Evolutionary conservation across 2,888 invertebrate genomes (phyloP).

Genomic region (Andrena haemorrhoa): DNA sequence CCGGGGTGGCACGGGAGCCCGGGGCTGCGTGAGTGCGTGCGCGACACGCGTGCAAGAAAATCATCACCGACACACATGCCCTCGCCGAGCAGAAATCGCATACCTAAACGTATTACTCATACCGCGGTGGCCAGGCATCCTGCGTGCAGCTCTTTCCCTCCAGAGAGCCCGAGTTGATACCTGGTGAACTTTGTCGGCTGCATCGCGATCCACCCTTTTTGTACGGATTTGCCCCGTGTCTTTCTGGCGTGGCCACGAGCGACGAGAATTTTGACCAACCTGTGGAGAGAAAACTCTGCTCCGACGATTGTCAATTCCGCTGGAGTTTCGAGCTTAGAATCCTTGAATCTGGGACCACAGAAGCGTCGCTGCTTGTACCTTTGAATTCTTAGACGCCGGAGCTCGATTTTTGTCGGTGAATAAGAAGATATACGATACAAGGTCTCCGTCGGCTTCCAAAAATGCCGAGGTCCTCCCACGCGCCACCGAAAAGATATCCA

Average conservation of each 20-base stretch:
- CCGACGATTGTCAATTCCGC: not conserved
- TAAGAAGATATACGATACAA: not conserved
- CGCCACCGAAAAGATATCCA: constrained; percentile 16
- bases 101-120: constrained; percentile 66
- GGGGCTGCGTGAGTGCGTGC: constrained; percentile 49
- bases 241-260: not conserved
- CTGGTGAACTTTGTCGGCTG: constrained; percentile 44
- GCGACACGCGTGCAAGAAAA: constrained; percentile 58
- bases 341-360: not conserved
- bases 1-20: constrained; percentile 32
- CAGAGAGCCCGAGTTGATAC: constrained; percentile 34
- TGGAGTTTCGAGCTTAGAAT: not conserved
- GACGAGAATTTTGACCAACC: constrained; percentile 9
- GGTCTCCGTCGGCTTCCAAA: not conserved
- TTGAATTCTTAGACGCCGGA: no score
- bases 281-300: not conserved
- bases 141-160: constrained; percentile 6
- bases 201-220: constrained; percentile 45
- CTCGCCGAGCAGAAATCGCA: constrained; percentile 42
- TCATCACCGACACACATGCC: constrained; percentile 50
- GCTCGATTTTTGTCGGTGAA: not conserved
- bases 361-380: no score
- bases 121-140: constrained; percentile 37
- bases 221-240: not conserved
- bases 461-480: constrained; percentile 30